phyloP scores from a whole-genome alignment of 1,140 invertebrate genomes.

The Danaus plexippus region DNA sequence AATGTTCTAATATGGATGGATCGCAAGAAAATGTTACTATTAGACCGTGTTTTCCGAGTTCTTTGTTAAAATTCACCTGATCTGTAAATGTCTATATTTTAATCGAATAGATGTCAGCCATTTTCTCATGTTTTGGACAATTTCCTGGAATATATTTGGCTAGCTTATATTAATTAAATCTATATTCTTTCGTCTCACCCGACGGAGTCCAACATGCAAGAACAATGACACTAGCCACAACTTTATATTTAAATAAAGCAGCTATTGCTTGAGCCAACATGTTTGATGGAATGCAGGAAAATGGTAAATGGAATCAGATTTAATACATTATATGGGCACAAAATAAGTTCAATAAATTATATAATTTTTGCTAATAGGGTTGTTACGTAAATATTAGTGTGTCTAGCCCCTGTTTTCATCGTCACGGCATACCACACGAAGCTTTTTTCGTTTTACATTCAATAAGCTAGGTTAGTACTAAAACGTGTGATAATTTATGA shows the following conservation, averaged over 20 bases:
- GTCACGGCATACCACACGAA: not conserved
- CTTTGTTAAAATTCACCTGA: constrained; percentile 25
- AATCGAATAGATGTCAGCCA: too few species aligned
- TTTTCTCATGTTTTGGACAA: too few species aligned
- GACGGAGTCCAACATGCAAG: constrained; percentile 37
- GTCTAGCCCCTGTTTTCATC: not conserved
- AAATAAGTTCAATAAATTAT: too few species aligned
- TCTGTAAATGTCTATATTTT: constrained; percentile 22
- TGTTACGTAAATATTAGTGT: too few species aligned
- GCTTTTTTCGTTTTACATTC: constrained; percentile 6
- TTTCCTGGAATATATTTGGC: too few species aligned
- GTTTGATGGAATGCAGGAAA: constrained; percentile 1
- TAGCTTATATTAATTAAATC: not conserved
- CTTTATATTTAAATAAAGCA: constrained; percentile 44
- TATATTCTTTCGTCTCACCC: constrained; percentile 29
- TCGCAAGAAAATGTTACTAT: constrained; percentile 34
- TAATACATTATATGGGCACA: too few species aligned
- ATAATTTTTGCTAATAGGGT: too few species aligned
- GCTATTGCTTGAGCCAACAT: constrained; percentile 31
- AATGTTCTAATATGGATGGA: constrained; percentile 19
- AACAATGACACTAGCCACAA: constrained; percentile 36
- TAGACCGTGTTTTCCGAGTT: constrained; percentile 29
- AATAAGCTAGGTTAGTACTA: not conserved
- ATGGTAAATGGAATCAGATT: constrained; percentile 1
- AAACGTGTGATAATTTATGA: too few species aligned